A percentile compares a stretch with the other conserved stretches of the same genome.
These are phyloP conservation scores for Sorex maritimensis DNA, from an alignment of 2,797 vertebrate species.

Conservation along the genomic window DNA sequence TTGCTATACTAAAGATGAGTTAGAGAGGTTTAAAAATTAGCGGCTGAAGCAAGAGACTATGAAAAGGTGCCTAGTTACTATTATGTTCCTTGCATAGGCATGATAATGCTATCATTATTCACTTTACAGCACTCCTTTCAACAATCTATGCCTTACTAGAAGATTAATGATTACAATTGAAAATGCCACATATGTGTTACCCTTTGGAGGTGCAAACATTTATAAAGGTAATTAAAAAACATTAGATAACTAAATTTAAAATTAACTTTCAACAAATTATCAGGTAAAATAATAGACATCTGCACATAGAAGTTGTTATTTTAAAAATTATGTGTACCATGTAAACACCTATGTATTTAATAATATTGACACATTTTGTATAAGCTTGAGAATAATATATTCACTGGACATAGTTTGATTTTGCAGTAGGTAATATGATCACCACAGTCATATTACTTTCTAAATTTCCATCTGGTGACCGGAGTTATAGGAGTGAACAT, in stretches of 20 bases:
- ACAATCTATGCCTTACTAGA: constrained; percentile 27
- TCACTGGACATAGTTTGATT: neutral
- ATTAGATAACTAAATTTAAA: constrained; percentile 69
- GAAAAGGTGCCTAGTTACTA: neutral
- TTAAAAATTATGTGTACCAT: neutral
- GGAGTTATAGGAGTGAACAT: neutral
- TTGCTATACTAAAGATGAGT: neutral
- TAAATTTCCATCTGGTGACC: neutral
- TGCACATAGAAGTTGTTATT: neutral
- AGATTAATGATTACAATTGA: constrained; percentile 75
- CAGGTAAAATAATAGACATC: constrained; percentile 35
- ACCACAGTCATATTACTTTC: neutral
- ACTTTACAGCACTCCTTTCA: constrained; percentile 46
- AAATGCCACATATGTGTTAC: constrained; percentile 25
- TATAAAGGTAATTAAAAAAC: constrained; percentile 56
- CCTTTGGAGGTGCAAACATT: constrained; percentile 71
- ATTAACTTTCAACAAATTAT: constrained; percentile 60
- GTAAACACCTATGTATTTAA: too few relatives aligned
- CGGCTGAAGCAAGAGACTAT: neutral
- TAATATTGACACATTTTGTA: neutral
- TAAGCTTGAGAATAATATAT: neutral
- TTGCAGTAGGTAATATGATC: neutral
- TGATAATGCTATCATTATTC: constrained; percentile 48
- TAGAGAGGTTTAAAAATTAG: neutral
- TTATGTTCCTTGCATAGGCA: constrained; percentile 29